phyloP scores from a whole-genome alignment of 2,113 vertebrate species.

The Nipponia nippon region DNA sequence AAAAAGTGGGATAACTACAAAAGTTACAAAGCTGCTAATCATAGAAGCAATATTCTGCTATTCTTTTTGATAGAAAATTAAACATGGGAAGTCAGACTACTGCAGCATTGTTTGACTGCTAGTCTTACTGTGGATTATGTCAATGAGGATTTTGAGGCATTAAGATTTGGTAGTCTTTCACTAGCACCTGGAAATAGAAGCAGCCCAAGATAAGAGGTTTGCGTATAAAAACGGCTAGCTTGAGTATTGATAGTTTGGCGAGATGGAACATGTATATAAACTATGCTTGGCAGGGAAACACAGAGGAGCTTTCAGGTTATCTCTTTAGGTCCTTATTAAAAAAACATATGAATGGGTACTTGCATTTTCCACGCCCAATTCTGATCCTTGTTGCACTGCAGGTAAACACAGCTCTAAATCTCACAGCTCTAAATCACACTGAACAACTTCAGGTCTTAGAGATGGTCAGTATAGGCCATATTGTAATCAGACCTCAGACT shows the following conservation, averaged over 20 bases:
- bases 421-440: background rate
- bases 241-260: background rate
- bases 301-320: background rate
- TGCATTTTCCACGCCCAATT: fast-evolving
- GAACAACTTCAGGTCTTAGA: background rate
- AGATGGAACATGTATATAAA: background rate
- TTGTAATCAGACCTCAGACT: background rate
- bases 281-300: background rate
- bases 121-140: background rate
- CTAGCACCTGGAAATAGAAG: background rate
- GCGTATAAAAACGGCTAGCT: background rate
- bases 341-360: background rate
- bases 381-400: background rate
- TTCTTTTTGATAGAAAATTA: background rate
- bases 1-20: background rate
- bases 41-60: background rate
- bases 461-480: background rate
- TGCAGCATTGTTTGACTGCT: background rate
- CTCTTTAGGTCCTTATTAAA: background rate
- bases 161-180: background rate
- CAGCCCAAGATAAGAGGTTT: background rate
- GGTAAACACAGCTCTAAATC: background rate
- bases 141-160: background rate
- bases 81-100: background rate
- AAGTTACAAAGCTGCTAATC: background rate